Conservation (phyloP, 2,113 vertebrate species). For the Eolophus roseicapilla region DNA sequence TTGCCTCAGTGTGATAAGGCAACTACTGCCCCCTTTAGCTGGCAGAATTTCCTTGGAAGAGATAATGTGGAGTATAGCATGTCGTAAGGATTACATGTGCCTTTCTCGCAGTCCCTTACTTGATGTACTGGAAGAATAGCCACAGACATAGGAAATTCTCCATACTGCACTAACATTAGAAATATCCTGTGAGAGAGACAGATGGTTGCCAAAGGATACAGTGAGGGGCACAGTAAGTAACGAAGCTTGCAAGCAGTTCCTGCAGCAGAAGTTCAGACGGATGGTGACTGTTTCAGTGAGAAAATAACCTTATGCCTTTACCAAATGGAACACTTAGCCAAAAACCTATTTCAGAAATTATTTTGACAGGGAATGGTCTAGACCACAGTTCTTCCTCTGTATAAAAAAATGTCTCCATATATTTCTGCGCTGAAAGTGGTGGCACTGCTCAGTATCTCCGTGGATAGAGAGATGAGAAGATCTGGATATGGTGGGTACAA, state of each 20-base stretch:
- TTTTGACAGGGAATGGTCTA: neutral
- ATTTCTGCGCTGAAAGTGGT: neutral
- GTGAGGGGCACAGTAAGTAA: neutral
- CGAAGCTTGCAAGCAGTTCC: accelerated
- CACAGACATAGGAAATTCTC: neutral
- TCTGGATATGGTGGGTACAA: neutral
- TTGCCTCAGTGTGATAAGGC: neutral
- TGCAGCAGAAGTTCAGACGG: neutral
- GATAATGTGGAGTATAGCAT: accelerated
- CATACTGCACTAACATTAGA: neutral
- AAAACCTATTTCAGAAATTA: neutral
- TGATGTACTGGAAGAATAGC: neutral
- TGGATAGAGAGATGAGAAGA: neutral
- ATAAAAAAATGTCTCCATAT: neutral
- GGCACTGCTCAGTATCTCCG: neutral
- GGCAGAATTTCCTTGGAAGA: neutral
- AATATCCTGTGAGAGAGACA: neutral
- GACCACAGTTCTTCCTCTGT: neutral
- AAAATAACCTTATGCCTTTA: neutral
- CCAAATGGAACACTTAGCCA: neutral
- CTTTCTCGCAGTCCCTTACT: neutral
- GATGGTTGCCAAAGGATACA: neutral
- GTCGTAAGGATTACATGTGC: neutral
- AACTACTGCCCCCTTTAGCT: neutral
- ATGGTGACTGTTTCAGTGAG: neutral